Percentiles rank a stretch among this genome's conserved stretches.
Evolutionary conservation across 2,888 invertebrate species (phyloP).

Genomic region (Vannuccia rotundouncinata): DNA sequence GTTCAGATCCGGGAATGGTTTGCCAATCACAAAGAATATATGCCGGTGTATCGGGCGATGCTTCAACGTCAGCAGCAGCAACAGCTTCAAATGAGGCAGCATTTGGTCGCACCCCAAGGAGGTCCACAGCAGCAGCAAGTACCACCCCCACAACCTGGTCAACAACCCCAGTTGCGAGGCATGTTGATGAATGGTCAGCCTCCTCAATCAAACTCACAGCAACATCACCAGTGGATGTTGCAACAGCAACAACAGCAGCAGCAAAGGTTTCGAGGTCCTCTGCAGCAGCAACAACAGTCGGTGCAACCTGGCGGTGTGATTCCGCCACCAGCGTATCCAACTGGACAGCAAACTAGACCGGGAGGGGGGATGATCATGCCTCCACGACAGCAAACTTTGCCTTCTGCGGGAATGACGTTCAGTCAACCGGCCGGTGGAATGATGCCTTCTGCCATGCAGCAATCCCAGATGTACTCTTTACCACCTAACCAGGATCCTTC

Average conservation of each 20-base stretch:
- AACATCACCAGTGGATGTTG: conserved; percentile 5
- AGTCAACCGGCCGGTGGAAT: not conserved
- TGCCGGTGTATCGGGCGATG: not conserved
- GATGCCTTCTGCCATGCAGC: not conserved
- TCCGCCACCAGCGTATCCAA: not conserved
- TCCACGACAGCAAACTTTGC: not conserved
- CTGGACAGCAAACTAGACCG: not conserved
- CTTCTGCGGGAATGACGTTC: conserved; percentile 6
- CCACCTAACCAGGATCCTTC: not conserved
- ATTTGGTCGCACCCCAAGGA: not conserved
- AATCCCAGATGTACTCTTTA: conserved; percentile 14
- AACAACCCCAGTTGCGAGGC: not conserved
- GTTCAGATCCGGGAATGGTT: conserved; percentile 7
- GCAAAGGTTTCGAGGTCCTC: not conserved
- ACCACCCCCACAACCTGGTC: not conserved
- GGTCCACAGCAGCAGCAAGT: not conserved
- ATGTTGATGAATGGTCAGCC: not conserved
- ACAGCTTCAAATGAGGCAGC: conserved; percentile 11
- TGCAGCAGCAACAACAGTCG: not conserved
- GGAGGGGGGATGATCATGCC: not conserved
- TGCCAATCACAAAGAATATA: not conserved
- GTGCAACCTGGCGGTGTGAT: not conserved
- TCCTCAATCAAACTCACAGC: not conserved
- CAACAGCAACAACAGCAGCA: not conserved
- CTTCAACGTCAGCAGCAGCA: not conserved